These are phyloP conservation scores for Girardia tigrina DNA, from an alignment of 2,888 invertebrate genomes.

Conservation along the genomic window DNA sequence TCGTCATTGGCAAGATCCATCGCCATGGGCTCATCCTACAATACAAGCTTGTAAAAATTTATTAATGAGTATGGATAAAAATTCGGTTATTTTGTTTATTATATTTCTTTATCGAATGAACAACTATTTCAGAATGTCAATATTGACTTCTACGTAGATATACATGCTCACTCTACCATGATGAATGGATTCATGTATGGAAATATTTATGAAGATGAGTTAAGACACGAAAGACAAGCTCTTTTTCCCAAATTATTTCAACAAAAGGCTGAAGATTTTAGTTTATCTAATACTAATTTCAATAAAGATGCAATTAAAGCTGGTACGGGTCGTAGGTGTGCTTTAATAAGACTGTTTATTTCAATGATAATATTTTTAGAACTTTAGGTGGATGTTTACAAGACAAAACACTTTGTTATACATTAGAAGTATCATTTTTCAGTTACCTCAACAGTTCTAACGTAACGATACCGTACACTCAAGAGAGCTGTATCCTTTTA, in stretches of 20 bases:
- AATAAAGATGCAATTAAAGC: constrained; percentile 73
- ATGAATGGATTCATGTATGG: constrained; percentile 87
- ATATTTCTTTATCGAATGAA: background rate
- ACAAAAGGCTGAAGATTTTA: constrained; percentile 74
- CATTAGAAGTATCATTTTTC: constrained; percentile 74
- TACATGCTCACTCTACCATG: constrained; percentile 80
- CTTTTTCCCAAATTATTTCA: constrained; percentile 81
- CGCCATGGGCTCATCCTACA: constrained; percentile 79
- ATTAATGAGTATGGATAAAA: constrained; percentile 64
- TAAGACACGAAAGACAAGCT: constrained; percentile 71
- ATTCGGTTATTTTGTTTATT: constrained; percentile 56
- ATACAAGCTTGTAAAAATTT: constrained; percentile 67
- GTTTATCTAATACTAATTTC: constrained; percentile 70
- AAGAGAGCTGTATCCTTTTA: constrained; percentile 80
- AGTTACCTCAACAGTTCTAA: constrained; percentile 64
- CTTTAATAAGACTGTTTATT: background rate
- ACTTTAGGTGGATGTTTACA: constrained; percentile 55
- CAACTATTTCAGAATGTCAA: constrained; percentile 56
- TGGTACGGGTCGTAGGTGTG: constrained; percentile 70
- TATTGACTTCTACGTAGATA: constrained; percentile 79
- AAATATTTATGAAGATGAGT: constrained; percentile 55
- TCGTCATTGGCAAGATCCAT: constrained; percentile 75
- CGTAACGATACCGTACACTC: constrained; percentile 64
- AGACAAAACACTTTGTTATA: constrained; percentile 71
- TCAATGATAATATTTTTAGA: constrained; percentile 40